Evolutionary conservation across 2,888 invertebrate genomes (phyloP).

Genomic region (Strigamia transsilvanica): DNA sequence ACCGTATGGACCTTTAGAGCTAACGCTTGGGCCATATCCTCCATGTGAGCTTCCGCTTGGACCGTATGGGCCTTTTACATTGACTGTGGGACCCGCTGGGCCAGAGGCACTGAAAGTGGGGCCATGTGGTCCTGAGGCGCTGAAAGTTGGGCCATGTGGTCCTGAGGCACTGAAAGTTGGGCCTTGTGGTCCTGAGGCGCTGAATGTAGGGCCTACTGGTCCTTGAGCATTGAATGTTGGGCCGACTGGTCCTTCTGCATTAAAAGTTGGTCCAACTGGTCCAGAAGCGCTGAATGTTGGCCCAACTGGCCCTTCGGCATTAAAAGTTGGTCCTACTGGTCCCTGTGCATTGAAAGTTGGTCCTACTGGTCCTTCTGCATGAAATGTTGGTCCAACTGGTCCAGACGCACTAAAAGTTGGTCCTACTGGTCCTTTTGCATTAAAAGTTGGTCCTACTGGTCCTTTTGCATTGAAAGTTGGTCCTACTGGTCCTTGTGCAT

Average conservation of each 20-base stretch:
- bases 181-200: conserved; percentile 24
- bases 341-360: conserved; percentile 33
- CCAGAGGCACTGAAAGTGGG: conserved; percentile 41
- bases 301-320: conserved; percentile 25
- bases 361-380: neutral
- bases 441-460: conserved; percentile 34
- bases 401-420: conserved; percentile 23
- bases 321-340: conserved; percentile 49
- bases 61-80: conserved; percentile 14
- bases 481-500: conserved; percentile 48
- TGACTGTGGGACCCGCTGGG: neutral
- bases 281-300: conserved; percentile 31
- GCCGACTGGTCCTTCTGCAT: neutral
- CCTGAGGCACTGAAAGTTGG: conserved; percentile 25
- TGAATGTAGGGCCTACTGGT: conserved; percentile 34
- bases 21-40: neutral
- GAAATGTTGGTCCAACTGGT: conserved; percentile 51
- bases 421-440: conserved; percentile 36
- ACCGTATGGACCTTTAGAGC: conserved; percentile 1
- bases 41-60: conserved; percentile 25
- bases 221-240: conserved; percentile 6
- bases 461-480: neutral
- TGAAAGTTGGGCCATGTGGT: conserved; percentile 34
- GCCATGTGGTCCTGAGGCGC: conserved; percentile 11
- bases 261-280: conserved; percentile 39